Evolutionary conservation across 2,797 vertebrate genomes (phyloP), one percentile per base, ranked within the genome.

Genomic region (Rousettus madagascariensis): DNA sequence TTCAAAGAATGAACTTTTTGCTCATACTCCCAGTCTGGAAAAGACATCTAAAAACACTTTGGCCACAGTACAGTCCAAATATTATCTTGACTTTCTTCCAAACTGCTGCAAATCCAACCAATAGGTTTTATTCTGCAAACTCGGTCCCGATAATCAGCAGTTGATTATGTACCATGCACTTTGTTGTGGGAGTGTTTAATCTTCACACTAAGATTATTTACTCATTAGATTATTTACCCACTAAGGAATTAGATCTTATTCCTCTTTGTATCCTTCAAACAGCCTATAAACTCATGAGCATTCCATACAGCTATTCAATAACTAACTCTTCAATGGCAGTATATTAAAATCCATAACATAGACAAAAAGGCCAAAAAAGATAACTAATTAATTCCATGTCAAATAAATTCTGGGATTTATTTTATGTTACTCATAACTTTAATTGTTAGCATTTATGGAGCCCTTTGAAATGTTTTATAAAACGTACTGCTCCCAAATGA

Each of bases 311-410:
- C 24, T 68, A 87, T 55, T 96, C 79, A 92, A 85, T 90, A 96
- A 69, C 55, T 55, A 93, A 61, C 82, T 74, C 83, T 85, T 96
- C 46, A 68, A 57, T 46, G 63, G 87, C 41, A 57, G 71, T 75
- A 24, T 94, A 94, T 95, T 88, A 96, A 92, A 92, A 95, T 94
- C 92, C 63, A 55, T 80, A 94, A 59, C 51, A 91, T 20, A 20
- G 79, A 85, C 51, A 55, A 86, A 74, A 92, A 66, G n/a, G 15
- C 49, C 55, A 65, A 36, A 86, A 92, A 89, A 91, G 83, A 41
- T 87, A 88, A 69, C 30, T 63, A 83, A 89, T 68, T 63, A 80
- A 55, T 84, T 53, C 69, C 41, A 43, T 11, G 51, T 92, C 53
- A 90, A 51, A 51, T 95, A 49, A 77, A 82, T 84, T 77, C 86